Percentiles rank a stretch among this genome's conserved stretches.
Conservation (phyloP, 2,113 vertebrate species). For the Anas platyrhynchos region DNA sequence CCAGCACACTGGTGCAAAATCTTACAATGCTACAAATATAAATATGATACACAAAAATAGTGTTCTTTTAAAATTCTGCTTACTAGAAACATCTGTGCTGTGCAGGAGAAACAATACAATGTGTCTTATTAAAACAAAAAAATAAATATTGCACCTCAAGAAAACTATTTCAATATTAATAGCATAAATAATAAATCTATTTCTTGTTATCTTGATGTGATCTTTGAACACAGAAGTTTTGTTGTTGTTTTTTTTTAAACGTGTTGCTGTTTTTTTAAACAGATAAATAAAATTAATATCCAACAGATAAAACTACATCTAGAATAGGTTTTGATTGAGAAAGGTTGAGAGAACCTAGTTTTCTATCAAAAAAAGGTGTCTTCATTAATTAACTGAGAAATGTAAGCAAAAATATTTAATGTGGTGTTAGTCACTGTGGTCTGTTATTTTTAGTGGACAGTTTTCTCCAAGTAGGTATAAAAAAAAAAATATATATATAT, state of each 20-base stretch:
- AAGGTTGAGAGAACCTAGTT: background rate
- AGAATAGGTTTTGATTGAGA: background rate
- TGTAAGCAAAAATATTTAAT: background rate
- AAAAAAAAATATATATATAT: background rate
- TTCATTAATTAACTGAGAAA: slow-evolving; percentile 39
- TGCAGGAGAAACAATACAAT: slow-evolving; percentile 64
- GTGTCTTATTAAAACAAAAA: slow-evolving; percentile 70
- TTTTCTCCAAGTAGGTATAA: slow-evolving; percentile 41
- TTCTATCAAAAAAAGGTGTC: slow-evolving; percentile 15
- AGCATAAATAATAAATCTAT: slow-evolving; percentile 45
- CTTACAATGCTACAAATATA: slow-evolving; percentile 78
- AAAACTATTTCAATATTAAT: slow-evolving; percentile 49
- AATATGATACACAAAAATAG: slow-evolving; percentile 77
- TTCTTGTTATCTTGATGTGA: slow-evolving; percentile 32
- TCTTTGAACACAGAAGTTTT: slow-evolving; percentile 14
- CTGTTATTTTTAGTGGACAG: slow-evolving; percentile 4
- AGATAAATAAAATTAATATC: slow-evolving; percentile 29
- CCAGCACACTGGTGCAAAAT: slow-evolving; percentile 80
- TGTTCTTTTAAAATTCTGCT: slow-evolving; percentile 70
- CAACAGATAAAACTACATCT: slow-evolving; percentile 5
- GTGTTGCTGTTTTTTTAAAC: background rate
- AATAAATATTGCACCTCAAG: slow-evolving; percentile 84
- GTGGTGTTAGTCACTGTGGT: slow-evolving; percentile 33
- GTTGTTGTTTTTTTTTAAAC: background rate
- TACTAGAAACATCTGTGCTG: slow-evolving; percentile 76